Evolutionary conservation across 2,888 invertebrate genomes (phyloP), one percentile per base, ranked within the genome.

Genomic region (Trissonchulus latispiculum): DNA sequence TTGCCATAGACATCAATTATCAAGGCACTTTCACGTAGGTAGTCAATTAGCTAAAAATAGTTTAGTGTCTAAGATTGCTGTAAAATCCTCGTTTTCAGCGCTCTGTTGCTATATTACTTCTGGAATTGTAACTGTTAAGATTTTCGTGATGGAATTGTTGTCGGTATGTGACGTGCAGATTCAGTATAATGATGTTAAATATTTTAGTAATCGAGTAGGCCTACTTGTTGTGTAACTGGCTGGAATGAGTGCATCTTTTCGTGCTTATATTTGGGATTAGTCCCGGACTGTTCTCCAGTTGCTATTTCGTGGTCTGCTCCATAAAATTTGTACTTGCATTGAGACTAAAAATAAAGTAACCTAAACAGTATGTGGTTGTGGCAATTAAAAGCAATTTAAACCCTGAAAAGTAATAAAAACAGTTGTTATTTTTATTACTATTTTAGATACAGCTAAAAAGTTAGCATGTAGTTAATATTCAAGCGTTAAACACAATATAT

Each of bases 1-100:
- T 85, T 85, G 18, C 86, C 87, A 84, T 84, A 85, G 29, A 87
- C 82, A 75, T 85, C 84, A 28, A 87, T 83, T 76, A 84, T 83
- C 69, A 87, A 79, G 72, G 83, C 84, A 8, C 83, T 83, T 36
- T 84, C 83, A 71, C 83, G 81, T 73, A 87, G 79, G 78, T 85
- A 86, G 31, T 85, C 83, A 2, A 86, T 79, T 31, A 85, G 78
- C 86, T 87, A 64, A 15, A 64, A 64, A n/a, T 15, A 64, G 8
- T 33, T 15, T 8, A 18, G 66, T 15, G 28, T 64, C 8, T 15
- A 64, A 64, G 23, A 23, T 28, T 28, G 59, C 28, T 59, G 23
- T 23, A 59, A 28, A 59, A 59, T 59, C 23, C 28, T 23, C 28
- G 59, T 59, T 23, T 59, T 23, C 59, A 23, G 59, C 28, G 59